Evolutionary conservation across 2,797 vertebrate species (phyloP).

Genomic region (Octomys mimax): DNA sequence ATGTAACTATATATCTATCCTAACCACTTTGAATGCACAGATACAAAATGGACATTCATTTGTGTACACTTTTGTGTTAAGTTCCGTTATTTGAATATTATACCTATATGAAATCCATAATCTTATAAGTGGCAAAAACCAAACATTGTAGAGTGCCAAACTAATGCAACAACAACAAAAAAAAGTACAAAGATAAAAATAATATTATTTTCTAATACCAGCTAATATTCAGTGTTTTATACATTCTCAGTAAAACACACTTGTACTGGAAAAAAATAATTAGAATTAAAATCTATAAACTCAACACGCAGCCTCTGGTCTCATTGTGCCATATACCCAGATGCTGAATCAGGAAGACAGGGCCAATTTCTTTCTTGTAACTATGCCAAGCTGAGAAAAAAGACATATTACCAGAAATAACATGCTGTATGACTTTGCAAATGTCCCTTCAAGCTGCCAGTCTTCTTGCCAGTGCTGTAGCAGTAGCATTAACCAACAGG

Average conservation of each 20-base stretch:
- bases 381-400: constrained; percentile 67
- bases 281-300: constrained; percentile 79
- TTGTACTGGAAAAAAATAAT: constrained; percentile 63
- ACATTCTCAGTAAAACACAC: constrained; percentile 25
- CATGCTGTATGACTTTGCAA: constrained; percentile 86
- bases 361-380: constrained; percentile 80
- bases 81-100: no score
- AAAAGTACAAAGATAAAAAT: neutral
- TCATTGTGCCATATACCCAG: constrained; percentile 76
- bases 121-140: neutral
- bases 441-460: constrained; percentile 86
- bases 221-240: constrained; percentile 46
- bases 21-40: no score
- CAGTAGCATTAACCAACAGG: constrained; percentile 82
- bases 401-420: constrained; percentile 81
- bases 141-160: neutral
- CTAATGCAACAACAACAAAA: neutral
- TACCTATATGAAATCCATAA: neutral
- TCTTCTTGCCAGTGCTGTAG: constrained; percentile 83
- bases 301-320: constrained; percentile 33
- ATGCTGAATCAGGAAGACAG: constrained; percentile 79
- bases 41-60: no score
- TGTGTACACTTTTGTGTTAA: no score
- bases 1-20: no score
- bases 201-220: constrained; percentile 15